These are phyloP conservation scores for Frankliniella fusca DNA, from an alignment of 2,888 invertebrate genomes.

Conservation along the genomic window DNA sequence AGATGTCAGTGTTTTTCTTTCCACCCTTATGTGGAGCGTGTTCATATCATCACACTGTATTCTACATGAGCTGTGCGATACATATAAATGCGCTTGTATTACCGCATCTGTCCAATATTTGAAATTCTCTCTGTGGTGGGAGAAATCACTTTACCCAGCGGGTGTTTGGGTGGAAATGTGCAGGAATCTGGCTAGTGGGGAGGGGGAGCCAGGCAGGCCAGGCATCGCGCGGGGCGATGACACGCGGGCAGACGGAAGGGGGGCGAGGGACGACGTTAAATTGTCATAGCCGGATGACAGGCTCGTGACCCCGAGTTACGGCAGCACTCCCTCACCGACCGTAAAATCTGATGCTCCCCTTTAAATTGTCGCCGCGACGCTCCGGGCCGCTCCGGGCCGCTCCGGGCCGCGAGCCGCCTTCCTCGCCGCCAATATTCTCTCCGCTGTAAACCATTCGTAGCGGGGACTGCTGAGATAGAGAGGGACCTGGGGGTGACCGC, in stretches of 20 bases:
- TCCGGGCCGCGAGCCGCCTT: not conserved
- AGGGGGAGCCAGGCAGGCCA: not conserved
- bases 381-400: not conserved
- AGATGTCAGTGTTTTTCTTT: no score
- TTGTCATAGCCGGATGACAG: not conserved
- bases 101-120: no score
- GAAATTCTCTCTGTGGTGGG: no score
- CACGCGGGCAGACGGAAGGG: not conserved
- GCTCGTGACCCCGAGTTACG: not conserved
- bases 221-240: not conserved
- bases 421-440: not conserved
- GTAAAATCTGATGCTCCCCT: slow-evolving; percentile 1
- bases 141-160: no score
- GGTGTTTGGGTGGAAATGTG: no score
- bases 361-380: not conserved
- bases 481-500: no score
- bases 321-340: not conserved
- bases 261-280: not conserved
- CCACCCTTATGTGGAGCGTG: no score
- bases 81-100: no score
- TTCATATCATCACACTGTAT: no score
- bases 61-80: no score
- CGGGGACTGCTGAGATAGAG: not conserved
- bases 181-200: not conserved
- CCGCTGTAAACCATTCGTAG: slow-evolving; percentile 1